Evolutionary conservation across 2,113 vertebrate genomes (phyloP).

Genomic region (Vulpes ferrilata): DNA sequence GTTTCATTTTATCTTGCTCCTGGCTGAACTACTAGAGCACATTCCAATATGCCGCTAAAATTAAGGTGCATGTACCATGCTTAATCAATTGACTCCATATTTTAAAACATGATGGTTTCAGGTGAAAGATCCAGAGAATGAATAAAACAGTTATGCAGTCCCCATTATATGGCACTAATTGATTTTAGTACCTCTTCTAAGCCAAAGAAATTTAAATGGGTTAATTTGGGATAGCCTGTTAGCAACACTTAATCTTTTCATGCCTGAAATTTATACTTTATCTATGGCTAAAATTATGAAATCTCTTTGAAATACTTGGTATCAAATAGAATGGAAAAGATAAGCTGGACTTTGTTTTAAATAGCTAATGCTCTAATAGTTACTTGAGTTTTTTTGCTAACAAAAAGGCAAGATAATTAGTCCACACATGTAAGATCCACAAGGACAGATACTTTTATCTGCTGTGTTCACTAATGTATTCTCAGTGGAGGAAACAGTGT

Average conservation of each 20-base stretch:
- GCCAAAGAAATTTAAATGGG: slow-evolving; percentile 76
- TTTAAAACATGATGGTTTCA: slow-evolving; percentile 79
- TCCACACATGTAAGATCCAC: not conserved
- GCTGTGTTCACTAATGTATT: not conserved
- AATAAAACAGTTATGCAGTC: slow-evolving; percentile 69
- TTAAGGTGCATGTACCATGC: slow-evolving; percentile 55
- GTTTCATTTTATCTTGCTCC: slow-evolving; percentile 33
- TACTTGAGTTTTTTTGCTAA: slow-evolving; percentile 59
- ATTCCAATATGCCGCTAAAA: not conserved
- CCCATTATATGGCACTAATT: slow-evolving; percentile 78
- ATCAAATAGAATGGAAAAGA: slow-evolving; percentile 68
- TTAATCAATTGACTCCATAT: slow-evolving; percentile 74
- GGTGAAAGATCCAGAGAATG: slow-evolving; percentile 72
- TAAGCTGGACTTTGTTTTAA: slow-evolving; percentile 70
- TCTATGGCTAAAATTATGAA: slow-evolving; percentile 78
- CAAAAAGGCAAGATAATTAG: slow-evolving; percentile 68
- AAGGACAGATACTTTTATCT: slow-evolving; percentile 41
- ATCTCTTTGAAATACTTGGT: slow-evolving; percentile 74
- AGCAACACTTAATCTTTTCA: slow-evolving; percentile 81
- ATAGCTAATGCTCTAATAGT: slow-evolving; percentile 61
- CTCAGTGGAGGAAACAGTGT: not conserved
- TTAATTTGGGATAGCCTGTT: slow-evolving; percentile 78
- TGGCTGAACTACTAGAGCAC: not conserved
- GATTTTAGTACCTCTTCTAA: slow-evolving; percentile 79
- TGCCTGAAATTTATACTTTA: slow-evolving; percentile 71